A percentile compares a stretch with the other conserved stretches of the same genome.
Conservation (phyloP, 2,113 vertebrate genomes). For the Otolemur garnettii region DNA sequence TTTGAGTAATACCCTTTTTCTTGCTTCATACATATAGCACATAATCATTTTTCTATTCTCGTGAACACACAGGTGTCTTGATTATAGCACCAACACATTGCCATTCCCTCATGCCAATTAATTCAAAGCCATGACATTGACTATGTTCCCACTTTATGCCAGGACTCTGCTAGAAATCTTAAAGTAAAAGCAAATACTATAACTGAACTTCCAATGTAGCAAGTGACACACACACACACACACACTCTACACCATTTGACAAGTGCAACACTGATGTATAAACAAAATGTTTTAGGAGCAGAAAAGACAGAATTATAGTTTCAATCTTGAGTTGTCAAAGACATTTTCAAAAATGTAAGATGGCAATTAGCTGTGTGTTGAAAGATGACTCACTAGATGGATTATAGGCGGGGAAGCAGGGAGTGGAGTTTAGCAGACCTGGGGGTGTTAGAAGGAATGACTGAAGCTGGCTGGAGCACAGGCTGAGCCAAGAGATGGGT, state of each 20-base stretch:
- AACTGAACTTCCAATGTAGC: background rate
- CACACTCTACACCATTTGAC: background rate
- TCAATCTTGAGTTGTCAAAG: background rate
- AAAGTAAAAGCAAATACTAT: conserved; percentile 4
- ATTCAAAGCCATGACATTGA: background rate
- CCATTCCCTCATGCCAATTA: background rate
- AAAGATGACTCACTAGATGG: background rate
- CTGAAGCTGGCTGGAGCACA: background rate
- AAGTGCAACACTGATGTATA: background rate
- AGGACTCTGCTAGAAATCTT: background rate
- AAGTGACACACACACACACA: background rate
- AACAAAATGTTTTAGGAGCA: background rate
- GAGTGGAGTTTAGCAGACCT: background rate
- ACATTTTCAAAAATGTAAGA: conserved; percentile 38
- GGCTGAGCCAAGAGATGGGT: rapidly evolving
- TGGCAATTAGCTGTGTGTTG: background rate
- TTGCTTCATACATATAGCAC: background rate
- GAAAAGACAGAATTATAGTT: background rate
- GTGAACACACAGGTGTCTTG: background rate
- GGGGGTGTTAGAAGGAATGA: background rate
- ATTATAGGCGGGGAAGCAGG: background rate
- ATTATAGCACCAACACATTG: background rate
- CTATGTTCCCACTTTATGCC: background rate
- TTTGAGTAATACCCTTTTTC: background rate
- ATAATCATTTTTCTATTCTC: background rate